Evolutionary conservation across 2,797 vertebrate genomes (phyloP).

Genomic region (Rousettus madagascariensis): DNA sequence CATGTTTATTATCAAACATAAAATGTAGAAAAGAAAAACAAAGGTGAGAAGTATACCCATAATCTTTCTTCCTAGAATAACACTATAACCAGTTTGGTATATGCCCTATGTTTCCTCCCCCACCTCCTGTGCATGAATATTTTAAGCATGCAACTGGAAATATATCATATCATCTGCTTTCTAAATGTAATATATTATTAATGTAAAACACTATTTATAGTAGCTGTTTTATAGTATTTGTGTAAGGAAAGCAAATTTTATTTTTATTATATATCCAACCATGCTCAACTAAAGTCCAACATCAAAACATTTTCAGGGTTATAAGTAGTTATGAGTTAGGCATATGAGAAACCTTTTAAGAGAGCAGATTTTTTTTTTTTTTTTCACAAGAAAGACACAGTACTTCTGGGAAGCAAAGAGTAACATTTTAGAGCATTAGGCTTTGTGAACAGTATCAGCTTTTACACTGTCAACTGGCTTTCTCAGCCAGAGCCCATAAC

Average conservation of each 20-base stretch:
- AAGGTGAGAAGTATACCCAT: neutral
- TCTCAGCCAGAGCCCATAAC: neutral
- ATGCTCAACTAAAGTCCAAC: neutral
- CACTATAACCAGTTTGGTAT: slow-evolving; percentile 7
- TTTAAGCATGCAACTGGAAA: slow-evolving; percentile 64
- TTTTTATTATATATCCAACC: slow-evolving; percentile 50
- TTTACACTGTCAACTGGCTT: neutral
- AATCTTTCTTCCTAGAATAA: slow-evolving; percentile 36
- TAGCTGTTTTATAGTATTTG: slow-evolving; percentile 28
- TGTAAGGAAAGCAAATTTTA: slow-evolving; percentile 48
- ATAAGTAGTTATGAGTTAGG: slow-evolving; percentile 27
- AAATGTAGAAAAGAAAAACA: slow-evolving; percentile 22
- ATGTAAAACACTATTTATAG: slow-evolving; percentile 63
- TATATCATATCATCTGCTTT: slow-evolving; percentile 57
- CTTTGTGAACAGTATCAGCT: neutral
- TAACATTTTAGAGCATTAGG: neutral
- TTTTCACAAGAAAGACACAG: slow-evolving; percentile 9
- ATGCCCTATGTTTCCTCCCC: neutral
- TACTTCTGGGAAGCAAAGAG: neutral
- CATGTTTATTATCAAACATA: slow-evolving; percentile 29
- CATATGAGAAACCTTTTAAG: slow-evolving; percentile 22
- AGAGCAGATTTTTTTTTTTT: slow-evolving; percentile 1
- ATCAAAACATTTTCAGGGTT: slow-evolving; percentile 22
- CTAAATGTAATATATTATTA: slow-evolving; percentile 70
- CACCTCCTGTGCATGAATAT: slow-evolving; percentile 45